Percentiles rank a stretch among this genome's conserved stretches.
These are phyloP conservation scores for Sanderia malayensis DNA, from an alignment of 30 jellyfish, hydroid and myxozoan genomes.

Conservation along the genomic window DNA sequence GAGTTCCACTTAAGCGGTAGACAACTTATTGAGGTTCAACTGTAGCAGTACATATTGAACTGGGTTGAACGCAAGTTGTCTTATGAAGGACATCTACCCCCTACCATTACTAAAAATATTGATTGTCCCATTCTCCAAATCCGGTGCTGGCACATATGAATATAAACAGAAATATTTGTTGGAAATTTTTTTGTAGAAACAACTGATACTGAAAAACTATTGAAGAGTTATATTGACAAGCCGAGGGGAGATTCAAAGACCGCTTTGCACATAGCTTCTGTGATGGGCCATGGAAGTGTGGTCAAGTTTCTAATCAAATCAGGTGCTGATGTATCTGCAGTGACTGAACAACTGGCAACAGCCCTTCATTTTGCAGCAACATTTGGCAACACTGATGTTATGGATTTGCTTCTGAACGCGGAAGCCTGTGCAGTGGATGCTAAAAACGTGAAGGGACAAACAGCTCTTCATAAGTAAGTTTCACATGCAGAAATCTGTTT, in stretches of 20 bases:
- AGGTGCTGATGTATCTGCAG: conserved; percentile 24
- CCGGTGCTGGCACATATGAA: too few species aligned
- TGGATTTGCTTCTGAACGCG: conserved; percentile 5
- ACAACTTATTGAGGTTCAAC: too few species aligned
- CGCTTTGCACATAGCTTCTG: conserved; percentile 32
- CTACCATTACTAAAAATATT: too few species aligned
- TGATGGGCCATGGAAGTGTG: conserved; percentile 1
- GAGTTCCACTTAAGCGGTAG: too few species aligned
- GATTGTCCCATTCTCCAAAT: too few species aligned
- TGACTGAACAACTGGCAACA: background rate
- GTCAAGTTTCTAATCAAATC: background rate
- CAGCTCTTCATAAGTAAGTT: conserved; percentile 35
- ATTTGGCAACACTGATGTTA: conserved; percentile 1
- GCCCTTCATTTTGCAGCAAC: conserved; percentile 31
- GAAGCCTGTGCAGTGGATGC: background rate
- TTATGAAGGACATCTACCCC: too few species aligned
- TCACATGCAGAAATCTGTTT: background rate
- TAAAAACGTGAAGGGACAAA: conserved; percentile 1
- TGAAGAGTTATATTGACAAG: conserved; percentile 2
- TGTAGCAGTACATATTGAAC: too few species aligned
- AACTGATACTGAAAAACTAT: background rate
- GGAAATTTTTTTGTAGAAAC: background rate
- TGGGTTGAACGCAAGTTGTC: too few species aligned
- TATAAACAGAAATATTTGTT: too few species aligned
- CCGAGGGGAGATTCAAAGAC: conserved; percentile 16